Conservation (phyloP, 64 coral and sea anemone species). For the Actinia tenebrosa region DNA sequence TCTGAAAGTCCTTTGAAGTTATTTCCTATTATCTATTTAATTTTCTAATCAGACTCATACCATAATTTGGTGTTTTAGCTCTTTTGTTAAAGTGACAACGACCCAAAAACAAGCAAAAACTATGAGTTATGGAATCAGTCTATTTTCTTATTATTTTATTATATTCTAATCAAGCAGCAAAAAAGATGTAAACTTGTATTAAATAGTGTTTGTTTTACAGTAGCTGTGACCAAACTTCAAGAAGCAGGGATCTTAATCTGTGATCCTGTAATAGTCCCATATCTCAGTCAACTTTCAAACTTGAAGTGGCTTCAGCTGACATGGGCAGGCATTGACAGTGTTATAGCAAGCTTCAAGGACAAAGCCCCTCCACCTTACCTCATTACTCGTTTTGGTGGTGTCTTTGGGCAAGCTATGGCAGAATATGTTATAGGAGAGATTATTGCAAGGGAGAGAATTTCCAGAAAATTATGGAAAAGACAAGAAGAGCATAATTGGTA, state of each 20-base stretch:
- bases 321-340: slow-evolving; percentile 61
- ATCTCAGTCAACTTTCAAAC: slow-evolving; percentile 42
- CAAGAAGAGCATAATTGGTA: slow-evolving; percentile 80
- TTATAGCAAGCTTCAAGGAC: slow-evolving; percentile 13
- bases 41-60: too few relatives aligned
- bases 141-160: too few relatives aligned
- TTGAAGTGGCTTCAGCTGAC: slow-evolving; percentile 85
- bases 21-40: too few relatives aligned
- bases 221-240: slow-evolving; percentile 33
- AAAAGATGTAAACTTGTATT: too few relatives aligned
- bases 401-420: slow-evolving; percentile 62
- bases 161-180: too few relatives aligned
- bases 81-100: too few relatives aligned
- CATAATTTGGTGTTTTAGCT: too few relatives aligned
- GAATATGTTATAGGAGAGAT: slow-evolving; percentile 80
- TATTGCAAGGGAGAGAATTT: slow-evolving; percentile 75
- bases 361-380: slow-evolving; percentile 27
- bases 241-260: slow-evolving; percentile 70
- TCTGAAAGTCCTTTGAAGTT: too few relatives aligned
- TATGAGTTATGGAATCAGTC: too few relatives aligned
- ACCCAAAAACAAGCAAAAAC: too few relatives aligned
- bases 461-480: slow-evolving; percentile 33
- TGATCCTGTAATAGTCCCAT: slow-evolving; percentile 19
- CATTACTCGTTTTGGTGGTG: slow-evolving; percentile 81
- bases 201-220: too few relatives aligned